These are phyloP conservation scores for Tryphoninae sp. DNA, from an alignment of 2,888 invertebrate species.

Conservation along the genomic window DNA sequence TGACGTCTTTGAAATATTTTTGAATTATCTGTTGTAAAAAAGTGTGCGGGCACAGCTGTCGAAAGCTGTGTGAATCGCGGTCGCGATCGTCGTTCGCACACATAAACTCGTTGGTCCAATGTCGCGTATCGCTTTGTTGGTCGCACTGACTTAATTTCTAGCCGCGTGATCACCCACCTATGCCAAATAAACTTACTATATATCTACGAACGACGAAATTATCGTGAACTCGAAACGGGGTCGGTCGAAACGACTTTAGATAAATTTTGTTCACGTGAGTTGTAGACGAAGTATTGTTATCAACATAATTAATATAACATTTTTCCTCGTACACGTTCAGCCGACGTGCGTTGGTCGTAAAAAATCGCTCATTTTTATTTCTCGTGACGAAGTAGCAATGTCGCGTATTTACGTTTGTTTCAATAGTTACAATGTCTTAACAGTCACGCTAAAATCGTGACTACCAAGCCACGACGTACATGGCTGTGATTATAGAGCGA, in stretches of 20 bases:
- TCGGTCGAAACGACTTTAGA: slow-evolving; percentile 44
- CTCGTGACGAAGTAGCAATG: background rate
- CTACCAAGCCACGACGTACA: too few species aligned
- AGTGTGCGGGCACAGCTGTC: background rate
- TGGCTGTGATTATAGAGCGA: too few species aligned
- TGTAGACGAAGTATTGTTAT: slow-evolving; percentile 8
- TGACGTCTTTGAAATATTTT: background rate
- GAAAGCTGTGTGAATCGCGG: slow-evolving; percentile 1
- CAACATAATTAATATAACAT: background rate
- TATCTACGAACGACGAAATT: slow-evolving; percentile 24
- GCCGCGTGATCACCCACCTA: background rate
- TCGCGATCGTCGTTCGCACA: background rate
- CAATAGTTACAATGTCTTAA: too few species aligned
- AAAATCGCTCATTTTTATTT: background rate
- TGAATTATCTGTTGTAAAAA: background rate
- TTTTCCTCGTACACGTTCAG: background rate
- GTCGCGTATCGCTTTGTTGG: background rate
- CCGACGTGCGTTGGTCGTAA: background rate
- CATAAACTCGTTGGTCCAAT: background rate
- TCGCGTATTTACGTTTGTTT: background rate
- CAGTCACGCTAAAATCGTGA: too few species aligned
- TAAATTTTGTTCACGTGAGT: slow-evolving; percentile 52
- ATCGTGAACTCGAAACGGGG: slow-evolving; percentile 53
- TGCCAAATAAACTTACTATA: slow-evolving; percentile 26
- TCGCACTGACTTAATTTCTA: background rate